Base-by-base conservation (phyloP, 2,797 vertebrate genomes). In the Melanotaenia boesemani region DNA sequence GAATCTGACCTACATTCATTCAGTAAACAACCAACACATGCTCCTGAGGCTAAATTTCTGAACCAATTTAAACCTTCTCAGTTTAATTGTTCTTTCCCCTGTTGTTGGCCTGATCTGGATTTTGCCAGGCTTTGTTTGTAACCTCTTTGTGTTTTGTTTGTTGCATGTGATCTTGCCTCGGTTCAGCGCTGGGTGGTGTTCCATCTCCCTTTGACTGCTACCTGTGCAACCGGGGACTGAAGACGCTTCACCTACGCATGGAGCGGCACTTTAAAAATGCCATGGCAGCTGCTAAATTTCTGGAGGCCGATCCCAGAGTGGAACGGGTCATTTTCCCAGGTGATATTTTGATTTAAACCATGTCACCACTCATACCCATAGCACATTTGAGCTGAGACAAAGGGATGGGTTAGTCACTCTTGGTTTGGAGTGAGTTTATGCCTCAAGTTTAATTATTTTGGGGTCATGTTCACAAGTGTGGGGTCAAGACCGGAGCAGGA, bases 181-280 rank as follows among this genome's bases (percentile, higher is more conserved):
- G 39, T 60, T 2, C 22, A 99, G 98, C 95, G 12, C 73, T 99
- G 6, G 98, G 98, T 1, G 90, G 95, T 0, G 87, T 99, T 2
- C 98, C 98, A 0, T 99, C 97, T 36, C 96, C 98, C 34, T 95
- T 99, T 22, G 98, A 99, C 88, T 98, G 97, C 66, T 99, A 76
- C 92, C 73, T 99, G 50, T 96, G 95, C 67, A 97, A 94, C 74
- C 94, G 98, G 0, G 98, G 98, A 0, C 90, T 99, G 78, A 99
- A 99, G 93, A 99, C 97, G 0, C 89, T 99, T 0, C 90, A 94
- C 6, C 36, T 99, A 65, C 92, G 98, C 3, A 99, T 99, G 98
- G 95, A 95, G 63, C 95, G 95, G 6, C 98, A 99, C 87, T 98
- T 97, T 77, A 93, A 89, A 73, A 99, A 95, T 0, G 96, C 87